These are phyloP conservation scores for Deroplatys truncata DNA, from an alignment of 2,888 invertebrate species.

Conservation along the genomic window DNA sequence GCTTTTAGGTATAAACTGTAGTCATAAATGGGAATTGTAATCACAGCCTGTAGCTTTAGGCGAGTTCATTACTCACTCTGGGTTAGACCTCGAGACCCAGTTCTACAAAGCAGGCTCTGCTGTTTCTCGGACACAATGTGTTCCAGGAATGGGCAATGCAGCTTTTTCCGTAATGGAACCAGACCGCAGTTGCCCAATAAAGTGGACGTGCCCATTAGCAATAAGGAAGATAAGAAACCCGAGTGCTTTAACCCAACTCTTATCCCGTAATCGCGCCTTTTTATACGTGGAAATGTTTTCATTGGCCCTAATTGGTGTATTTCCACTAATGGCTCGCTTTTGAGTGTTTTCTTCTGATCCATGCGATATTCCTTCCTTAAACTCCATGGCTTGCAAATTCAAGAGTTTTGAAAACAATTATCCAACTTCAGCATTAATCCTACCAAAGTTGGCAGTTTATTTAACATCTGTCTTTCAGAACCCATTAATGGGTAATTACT, in stretches of 20 bases:
- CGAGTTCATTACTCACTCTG: too few species aligned
- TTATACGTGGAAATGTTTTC: background rate
- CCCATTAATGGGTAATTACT: too few species aligned
- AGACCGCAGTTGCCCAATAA: background rate
- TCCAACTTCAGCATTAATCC: too few species aligned
- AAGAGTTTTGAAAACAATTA: too few species aligned
- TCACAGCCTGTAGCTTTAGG: too few species aligned
- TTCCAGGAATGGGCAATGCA: background rate
- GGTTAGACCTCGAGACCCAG: too few species aligned
- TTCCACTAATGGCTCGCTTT: background rate
- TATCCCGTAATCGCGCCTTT: background rate
- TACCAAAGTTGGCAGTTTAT: too few species aligned
- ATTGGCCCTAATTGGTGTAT: background rate
- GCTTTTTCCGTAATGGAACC: background rate
- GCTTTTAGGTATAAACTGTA: too few species aligned
- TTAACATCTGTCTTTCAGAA: too few species aligned
- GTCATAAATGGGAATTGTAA: too few species aligned
- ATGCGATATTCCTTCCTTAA: background rate
- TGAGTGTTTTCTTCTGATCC: background rate
- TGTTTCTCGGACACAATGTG: background rate
- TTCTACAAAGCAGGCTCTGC: background rate
- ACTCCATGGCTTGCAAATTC: too few species aligned
- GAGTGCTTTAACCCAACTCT: background rate
- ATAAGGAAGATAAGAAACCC: background rate
- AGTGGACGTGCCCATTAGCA: background rate